phyloP scores from a whole-genome alignment of 2,888 invertebrate genomes.

The Congeria kusceri region DNA sequence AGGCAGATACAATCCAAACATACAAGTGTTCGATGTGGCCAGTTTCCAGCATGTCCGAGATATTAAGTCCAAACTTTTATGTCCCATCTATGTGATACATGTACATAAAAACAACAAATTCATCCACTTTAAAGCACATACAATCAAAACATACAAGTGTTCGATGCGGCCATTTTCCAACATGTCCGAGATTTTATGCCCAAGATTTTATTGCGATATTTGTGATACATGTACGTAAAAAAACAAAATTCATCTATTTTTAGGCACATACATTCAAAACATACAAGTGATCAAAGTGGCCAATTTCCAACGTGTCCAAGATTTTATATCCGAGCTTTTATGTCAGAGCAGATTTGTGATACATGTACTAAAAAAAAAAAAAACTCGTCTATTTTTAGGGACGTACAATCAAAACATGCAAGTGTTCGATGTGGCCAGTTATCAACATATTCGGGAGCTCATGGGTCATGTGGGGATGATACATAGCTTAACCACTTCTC shows the following conservation, averaged over 20 bases:
- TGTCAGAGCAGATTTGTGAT: too few species aligned
- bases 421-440: conserved; percentile 74
- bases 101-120: not conserved
- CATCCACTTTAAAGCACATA: too few species aligned
- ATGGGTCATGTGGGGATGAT: conserved; percentile 80
- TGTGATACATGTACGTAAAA: too few species aligned
- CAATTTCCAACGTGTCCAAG: too few species aligned
- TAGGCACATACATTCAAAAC: not conserved
- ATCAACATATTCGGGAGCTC: conserved; percentile 71
- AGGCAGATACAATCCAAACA: not conserved
- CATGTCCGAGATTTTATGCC: too few species aligned
- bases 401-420: conserved; percentile 81
- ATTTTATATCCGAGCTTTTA: too few species aligned
- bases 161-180: too few species aligned
- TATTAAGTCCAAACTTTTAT: too few species aligned
- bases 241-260: not conserved
- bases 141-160: too few species aligned
- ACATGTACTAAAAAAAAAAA: too few species aligned
- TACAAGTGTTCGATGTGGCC: not conserved
- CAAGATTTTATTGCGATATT: too few species aligned
- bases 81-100: too few species aligned
- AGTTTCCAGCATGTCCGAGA: not conserved
- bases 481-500: conserved; percentile 73
- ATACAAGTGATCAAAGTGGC: not conserved
- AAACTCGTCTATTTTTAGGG: conserved; percentile 71